phyloP scores from a whole-genome alignment of 2,888 invertebrate species.

The Glaucopsyche alexis region DNA sequence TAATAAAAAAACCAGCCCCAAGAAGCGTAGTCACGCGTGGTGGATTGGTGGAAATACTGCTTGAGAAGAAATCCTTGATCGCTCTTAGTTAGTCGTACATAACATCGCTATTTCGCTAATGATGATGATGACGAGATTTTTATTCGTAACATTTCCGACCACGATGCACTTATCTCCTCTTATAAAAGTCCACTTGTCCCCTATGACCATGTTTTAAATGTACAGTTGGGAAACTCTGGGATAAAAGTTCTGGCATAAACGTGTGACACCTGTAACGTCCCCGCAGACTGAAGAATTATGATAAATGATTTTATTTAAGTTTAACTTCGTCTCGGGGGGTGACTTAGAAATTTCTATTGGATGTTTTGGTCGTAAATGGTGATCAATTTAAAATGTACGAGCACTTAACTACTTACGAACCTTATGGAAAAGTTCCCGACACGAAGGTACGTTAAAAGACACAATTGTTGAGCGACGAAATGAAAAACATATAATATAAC shows the following conservation, averaged over 20 bases:
- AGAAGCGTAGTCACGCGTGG: too few relatives aligned
- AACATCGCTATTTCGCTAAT: not conserved
- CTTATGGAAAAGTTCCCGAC: too few relatives aligned
- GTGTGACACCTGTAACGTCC: constrained; percentile 1
- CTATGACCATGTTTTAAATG: not conserved
- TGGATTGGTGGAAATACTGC: too few relatives aligned
- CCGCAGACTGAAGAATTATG: constrained; percentile 5
- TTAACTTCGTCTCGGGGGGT: not conserved
- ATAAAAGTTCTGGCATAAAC: constrained; percentile 1
- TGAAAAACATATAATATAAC: too few relatives aligned
- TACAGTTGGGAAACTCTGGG: not conserved
- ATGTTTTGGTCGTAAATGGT: not conserved
- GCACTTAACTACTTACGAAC: too few relatives aligned
- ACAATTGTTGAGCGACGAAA: too few relatives aligned
- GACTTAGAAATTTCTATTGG: not conserved
- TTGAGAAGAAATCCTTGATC: too few relatives aligned
- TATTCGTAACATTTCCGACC: not conserved
- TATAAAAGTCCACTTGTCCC: not conserved
- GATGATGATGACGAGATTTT: not conserved
- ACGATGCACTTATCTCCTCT: not conserved
- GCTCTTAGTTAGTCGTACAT: not conserved
- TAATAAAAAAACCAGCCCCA: too few relatives aligned
- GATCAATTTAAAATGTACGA: not conserved
- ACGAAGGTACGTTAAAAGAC: too few relatives aligned
- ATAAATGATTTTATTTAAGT: constrained; percentile 17